A percentile compares a stretch with the other conserved stretches of the same genome.
Evolutionary conservation across 2,797 vertebrate species (phyloP).

Genomic region (Valencia hispanica): DNA sequence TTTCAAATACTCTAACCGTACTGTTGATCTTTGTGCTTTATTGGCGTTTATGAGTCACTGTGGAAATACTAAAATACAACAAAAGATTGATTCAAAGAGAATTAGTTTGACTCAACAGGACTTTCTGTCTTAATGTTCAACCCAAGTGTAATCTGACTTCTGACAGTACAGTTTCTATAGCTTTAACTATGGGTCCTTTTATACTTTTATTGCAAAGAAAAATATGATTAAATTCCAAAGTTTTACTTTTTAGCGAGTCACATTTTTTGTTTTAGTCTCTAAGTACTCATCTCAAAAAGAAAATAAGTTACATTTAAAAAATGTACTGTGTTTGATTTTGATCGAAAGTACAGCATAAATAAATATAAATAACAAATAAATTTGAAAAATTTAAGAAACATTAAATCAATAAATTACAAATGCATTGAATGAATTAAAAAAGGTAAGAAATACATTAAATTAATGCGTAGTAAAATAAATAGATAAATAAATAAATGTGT

Average conservation of each 20-base stretch:
- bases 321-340: not conserved
- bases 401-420: not conserved
- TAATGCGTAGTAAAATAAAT: not conserved
- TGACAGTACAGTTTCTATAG: not conserved
- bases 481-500: not conserved
- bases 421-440: not conserved
- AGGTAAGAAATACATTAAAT: not conserved
- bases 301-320: not conserved
- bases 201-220: not conserved
- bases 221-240: not conserved
- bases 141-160: not conserved
- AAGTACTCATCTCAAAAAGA: not conserved
- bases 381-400: too few relatives aligned
- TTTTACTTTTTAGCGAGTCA: not conserved
- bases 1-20: not conserved
- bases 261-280: not conserved
- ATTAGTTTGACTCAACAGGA: constrained; percentile 2
- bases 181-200: not conserved
- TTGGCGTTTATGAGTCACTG: constrained; percentile 4
- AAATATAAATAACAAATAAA: not conserved
- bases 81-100: constrained; percentile 13
- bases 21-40: not conserved
- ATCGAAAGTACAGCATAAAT: not conserved
- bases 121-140: constrained; percentile 1
- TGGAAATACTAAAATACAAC: constrained; percentile 8